phyloP scores from a whole-genome alignment of 2,888 invertebrate genomes.

The Drosophila mimetica region DNA sequence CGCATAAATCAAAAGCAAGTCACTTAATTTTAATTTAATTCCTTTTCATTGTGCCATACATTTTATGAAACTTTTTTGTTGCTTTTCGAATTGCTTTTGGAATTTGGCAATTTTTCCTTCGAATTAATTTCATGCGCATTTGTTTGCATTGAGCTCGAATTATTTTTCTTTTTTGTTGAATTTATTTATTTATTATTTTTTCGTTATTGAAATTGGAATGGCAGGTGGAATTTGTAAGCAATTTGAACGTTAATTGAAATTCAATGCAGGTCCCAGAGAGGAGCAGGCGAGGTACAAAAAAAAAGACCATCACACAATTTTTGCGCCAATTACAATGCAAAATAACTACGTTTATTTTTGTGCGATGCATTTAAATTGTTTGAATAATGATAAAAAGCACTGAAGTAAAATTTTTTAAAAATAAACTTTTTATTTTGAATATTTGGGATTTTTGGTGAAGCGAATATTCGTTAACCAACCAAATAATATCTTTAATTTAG shows the following conservation, averaged over 20 bases:
- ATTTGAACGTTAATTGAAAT: slow-evolving; percentile 70
- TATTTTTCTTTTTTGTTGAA: slow-evolving; percentile 8
- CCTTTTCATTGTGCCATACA: slow-evolving; percentile 2
- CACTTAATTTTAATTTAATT: slow-evolving; percentile 33
- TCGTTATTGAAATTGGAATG: slow-evolving; percentile 62
- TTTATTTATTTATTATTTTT: slow-evolving; percentile 38
- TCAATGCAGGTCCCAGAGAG: slow-evolving; percentile 49
- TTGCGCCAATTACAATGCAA: slow-evolving; percentile 50
- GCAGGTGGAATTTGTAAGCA: slow-evolving; percentile 56
- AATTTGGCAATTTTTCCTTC: slow-evolving; percentile 63
- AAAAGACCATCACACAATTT: slow-evolving; percentile 17
- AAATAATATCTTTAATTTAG: too few relatives aligned
- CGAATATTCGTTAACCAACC: not conserved
- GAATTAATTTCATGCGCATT: slow-evolving; percentile 58
- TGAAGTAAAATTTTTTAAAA: not conserved
- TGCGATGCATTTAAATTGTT: slow-evolving; percentile 39
- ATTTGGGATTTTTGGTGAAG: not conserved
- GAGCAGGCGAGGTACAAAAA: slow-evolving; percentile 3
- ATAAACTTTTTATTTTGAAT: not conserved
- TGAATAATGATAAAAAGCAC: slow-evolving; percentile 5
- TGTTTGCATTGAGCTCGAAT: slow-evolving; percentile 37
- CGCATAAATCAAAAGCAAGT: slow-evolving; percentile 27
- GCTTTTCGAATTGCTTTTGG: slow-evolving; percentile 12
- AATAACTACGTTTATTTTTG: slow-evolving; percentile 23
- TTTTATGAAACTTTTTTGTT: slow-evolving; percentile 7